Evolutionary conservation across 2,113 vertebrate species (phyloP), one percentile per base, ranked within the genome.

Genomic region (Otocyon megalotis): DNA sequence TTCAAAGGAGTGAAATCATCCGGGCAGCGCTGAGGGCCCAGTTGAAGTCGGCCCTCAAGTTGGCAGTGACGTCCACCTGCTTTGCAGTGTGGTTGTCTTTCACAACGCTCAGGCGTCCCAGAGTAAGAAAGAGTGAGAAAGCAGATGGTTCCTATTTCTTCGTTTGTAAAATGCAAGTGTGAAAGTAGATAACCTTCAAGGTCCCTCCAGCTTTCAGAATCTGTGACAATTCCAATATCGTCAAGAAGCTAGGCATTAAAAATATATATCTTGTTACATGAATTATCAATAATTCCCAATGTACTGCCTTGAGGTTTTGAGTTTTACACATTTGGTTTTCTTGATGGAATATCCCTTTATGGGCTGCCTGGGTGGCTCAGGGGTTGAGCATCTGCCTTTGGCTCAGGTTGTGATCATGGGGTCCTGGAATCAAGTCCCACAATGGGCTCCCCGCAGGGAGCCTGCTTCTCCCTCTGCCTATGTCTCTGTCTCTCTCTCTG

Each of bases 1-100:
- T 32, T 19, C 16, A 54, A 60, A 79, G n/a, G 16, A 19, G 22
- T 30, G 5, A 4, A 35, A 2, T 50, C 22, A 4, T 76, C 30
- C 81, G 0, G 0, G 7, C 0, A 26, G 65, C 2, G 4, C 58
- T 0, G 12, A 37, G 22, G 53, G 9, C 56, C 22, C 63, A 28
- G 2, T 5, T n/a, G 77, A 60, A 80, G n/a, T 4, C 16, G 32
- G n/a, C 19, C 17, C 35, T 77, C 28, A 32, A 0, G 5, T 24
- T 28, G 53, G 30, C 60, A 26, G 0, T 50, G 82, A 22, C 37
- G 8, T 53, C 15, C 35, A 11, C 15, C 56, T 50, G 24, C 86
- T 58, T 58, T 67, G 32, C 65, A 8, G 24, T n/a, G 69, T 32
- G 90, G 30, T 32, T 53, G 76, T 24, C 60, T 74, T 58, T 22